Evolutionary conservation across 2,113 vertebrate species (phyloP), one percentile per base, ranked within the genome.

Genomic region (Anser cygnoides): DNA sequence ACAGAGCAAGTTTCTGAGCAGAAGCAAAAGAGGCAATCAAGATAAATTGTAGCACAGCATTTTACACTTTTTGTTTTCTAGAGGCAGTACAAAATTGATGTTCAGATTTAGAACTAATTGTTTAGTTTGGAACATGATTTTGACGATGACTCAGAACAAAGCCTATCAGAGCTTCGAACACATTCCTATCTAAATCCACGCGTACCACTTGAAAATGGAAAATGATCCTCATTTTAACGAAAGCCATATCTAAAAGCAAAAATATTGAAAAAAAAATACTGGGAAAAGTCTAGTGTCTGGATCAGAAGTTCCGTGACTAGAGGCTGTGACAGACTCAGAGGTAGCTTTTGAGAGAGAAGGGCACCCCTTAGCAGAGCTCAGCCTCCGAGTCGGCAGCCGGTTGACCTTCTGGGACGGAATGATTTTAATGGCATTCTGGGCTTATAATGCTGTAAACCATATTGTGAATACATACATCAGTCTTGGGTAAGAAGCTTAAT

Each of bases 371-470:
- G 52, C 68, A 86, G 61, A 62, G 28, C 75, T 86, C 2, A 54
- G 54, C 9, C 39, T 58, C 87, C 76, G 33, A 33, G 22, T 72
- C 66, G 62, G 39, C 84, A 89, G 81, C 70, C 96, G 82, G 73
- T 3, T 96, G 96, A 96, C 92, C 93, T 95, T 94, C 77, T 11
- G 29, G 66, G 65, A 82, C 72, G 82, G 66, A 66, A 77, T 23
- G 28, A 95, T 81, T 90, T 84, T 50, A 92, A 91, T 79, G 82
- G 61, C 35, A 70, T 84, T 95, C 87, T 83, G 63, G 66, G 80
- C 86, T 95, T 91, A 63, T 68, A 95, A 84, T 52, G 72, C 92
- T 89, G 73, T 59, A 92, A 96, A 95, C 75, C 63, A 41, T 80
- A 90, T 73, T 54, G 62, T 70, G 59, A 94, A 93, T 91, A 67